Conservation (phyloP, 2,113 vertebrate genomes). For the Euleptes europaea region DNA sequence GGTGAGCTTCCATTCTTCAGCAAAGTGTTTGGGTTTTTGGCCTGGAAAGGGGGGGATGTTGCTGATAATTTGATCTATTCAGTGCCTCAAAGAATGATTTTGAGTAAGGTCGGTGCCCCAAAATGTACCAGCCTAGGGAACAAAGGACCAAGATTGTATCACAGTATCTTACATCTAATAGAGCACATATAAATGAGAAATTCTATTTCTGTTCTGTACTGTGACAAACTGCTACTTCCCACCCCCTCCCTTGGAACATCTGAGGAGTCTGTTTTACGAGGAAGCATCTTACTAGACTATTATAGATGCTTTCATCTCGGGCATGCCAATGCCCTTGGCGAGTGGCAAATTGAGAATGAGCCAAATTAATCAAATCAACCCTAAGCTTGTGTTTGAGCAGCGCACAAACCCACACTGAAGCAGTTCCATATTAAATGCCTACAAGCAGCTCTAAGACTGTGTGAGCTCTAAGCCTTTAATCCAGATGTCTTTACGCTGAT, state of each 20-base stretch:
- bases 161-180: neutral
- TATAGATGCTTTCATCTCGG: constrained; percentile 11
- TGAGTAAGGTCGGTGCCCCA: neutral
- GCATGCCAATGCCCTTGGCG: neutral
- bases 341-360: constrained; percentile 16
- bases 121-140: neutral
- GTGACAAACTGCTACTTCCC: neutral
- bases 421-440: constrained; percentile 11
- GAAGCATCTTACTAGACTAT: constrained; percentile 2
- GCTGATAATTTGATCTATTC: neutral
- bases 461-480: constrained; percentile 19
- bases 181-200: neutral
- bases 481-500: constrained; percentile 26
- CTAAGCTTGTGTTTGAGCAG: neutral
- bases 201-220: neutral
- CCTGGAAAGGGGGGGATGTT: too few species aligned
- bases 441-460: constrained; percentile 2
- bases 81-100: neutral
- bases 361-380: constrained; percentile 24
- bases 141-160: neutral
- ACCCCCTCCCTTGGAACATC: neutral
- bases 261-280: neutral
- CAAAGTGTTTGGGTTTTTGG: neutral
- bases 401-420: neutral
- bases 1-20: neutral